A percentile compares a stretch with the other conserved stretches of the same genome.
These are phyloP conservation scores for Ondatra zibethicus DNA, from an alignment of 2,113 vertebrate species.

Conservation along the genomic window DNA sequence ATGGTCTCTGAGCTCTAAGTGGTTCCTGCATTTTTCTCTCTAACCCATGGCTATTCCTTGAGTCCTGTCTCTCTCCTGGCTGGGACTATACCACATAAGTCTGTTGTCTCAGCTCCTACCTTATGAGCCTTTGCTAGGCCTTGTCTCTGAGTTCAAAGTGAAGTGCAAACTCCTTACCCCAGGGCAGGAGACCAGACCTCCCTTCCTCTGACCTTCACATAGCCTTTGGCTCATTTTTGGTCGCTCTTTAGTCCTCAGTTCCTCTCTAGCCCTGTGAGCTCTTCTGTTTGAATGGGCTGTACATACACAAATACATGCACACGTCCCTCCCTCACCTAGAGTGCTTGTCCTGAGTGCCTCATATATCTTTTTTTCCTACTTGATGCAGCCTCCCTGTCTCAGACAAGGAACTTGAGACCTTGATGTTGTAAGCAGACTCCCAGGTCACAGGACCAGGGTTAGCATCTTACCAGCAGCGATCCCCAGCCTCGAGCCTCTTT, in stretches of 20 bases:
- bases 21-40: rapidly evolving
- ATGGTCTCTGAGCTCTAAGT: rapidly evolving
- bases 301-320: rapidly evolving
- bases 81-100: rapidly evolving
- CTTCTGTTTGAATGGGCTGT: neutral
- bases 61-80: rapidly evolving
- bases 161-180: neutral
- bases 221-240: neutral
- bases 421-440: neutral
- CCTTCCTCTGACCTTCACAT: neutral
- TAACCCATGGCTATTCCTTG: rapidly evolving
- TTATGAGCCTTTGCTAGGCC: neutral
- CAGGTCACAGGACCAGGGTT: neutral
- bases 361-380: rapidly evolving
- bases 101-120: neutral
- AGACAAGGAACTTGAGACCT: neutral
- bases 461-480: neutral
- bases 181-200: neutral
- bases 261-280: rapidly evolving
- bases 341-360: neutral
- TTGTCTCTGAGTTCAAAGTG: rapidly evolving
- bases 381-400: rapidly evolving
- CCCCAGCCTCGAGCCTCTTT: rapidly evolving
- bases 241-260: neutral
- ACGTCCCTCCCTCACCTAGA: rapidly evolving